Percentiles rank a stretch among this genome's conserved stretches.
phyloP scores from a whole-genome alignment of 2,888 invertebrate species.

The Drosophila quinaria region DNA sequence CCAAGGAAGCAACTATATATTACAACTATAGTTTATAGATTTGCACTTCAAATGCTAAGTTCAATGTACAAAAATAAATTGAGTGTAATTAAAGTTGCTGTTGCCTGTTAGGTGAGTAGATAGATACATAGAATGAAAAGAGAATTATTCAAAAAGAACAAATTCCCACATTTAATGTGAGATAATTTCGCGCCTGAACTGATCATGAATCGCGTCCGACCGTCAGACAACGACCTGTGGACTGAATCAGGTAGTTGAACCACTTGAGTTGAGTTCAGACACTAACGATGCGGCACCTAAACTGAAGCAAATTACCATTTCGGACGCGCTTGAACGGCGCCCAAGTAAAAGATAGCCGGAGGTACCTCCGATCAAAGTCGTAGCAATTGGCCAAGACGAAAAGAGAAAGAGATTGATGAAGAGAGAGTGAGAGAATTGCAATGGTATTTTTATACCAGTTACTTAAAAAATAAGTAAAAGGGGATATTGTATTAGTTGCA shows the following conservation, averaged over 20 bases:
- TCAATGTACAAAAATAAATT: constrained; percentile 18
- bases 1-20: neutral
- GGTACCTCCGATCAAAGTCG: constrained; percentile 33
- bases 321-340: constrained; percentile 67
- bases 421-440: neutral
- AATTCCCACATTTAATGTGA: constrained; percentile 72
- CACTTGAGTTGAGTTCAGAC: constrained; percentile 38
- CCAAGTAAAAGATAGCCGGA: constrained; percentile 54
- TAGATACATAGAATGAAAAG: constrained; percentile 1
- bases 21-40: neutral
- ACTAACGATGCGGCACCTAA: constrained; percentile 54
- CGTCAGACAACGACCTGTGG: constrained; percentile 32
- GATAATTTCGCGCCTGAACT: constrained; percentile 63
- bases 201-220: constrained; percentile 55
- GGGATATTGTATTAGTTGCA: too few species aligned
- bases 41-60: neutral
- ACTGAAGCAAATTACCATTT: constrained; percentile 70
- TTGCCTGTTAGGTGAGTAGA: neutral
- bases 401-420: neutral
- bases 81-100: constrained; percentile 37
- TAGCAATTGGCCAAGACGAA: constrained; percentile 32
- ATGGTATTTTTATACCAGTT: neutral
- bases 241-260: constrained; percentile 38
- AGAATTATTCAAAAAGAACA: constrained; percentile 24
- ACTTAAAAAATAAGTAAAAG: too few species aligned